Percentiles rank a stretch among this genome's conserved stretches.
Evolutionary conservation across 2,888 invertebrate genomes (phyloP).

Genomic region (Crossocerus cetratus): DNA sequence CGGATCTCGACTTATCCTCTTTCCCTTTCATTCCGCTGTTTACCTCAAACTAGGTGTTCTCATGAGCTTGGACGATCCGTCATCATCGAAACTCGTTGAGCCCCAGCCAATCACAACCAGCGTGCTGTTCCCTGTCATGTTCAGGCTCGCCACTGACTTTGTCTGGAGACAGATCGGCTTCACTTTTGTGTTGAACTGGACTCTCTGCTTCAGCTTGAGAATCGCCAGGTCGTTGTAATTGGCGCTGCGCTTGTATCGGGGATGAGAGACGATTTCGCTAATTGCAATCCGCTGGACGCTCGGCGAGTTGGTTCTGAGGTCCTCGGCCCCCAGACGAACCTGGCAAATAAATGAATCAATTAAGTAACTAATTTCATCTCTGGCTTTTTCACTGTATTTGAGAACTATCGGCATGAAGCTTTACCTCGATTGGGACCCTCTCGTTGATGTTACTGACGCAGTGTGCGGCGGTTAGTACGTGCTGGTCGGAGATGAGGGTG

Average conservation of each 20-base stretch:
- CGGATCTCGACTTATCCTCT: too few relatives aligned
- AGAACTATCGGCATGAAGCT: neutral
- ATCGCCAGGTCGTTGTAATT: slow-evolving; percentile 70
- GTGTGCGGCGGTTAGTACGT: slow-evolving; percentile 71
- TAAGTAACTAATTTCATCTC: neutral
- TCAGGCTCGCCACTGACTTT: slow-evolving; percentile 38
- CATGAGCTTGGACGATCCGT: slow-evolving; percentile 52
- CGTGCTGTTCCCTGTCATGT: slow-evolving; percentile 33
- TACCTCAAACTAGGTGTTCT: slow-evolving; percentile 67
- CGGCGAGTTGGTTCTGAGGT: slow-evolving; percentile 39
- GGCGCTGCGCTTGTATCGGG: slow-evolving; percentile 60
- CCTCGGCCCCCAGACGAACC: slow-evolving; percentile 67
- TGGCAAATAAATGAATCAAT: slow-evolving; percentile 26
- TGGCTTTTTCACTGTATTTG: neutral
- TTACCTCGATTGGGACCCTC: slow-evolving; percentile 64
- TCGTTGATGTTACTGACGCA: slow-evolving; percentile 66
- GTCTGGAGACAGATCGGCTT: slow-evolving; percentile 69
- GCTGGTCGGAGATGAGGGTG: slow-evolving; percentile 64
- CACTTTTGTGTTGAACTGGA: slow-evolving; percentile 52
- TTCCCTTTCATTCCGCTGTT: too few relatives aligned
- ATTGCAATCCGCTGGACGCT: slow-evolving; percentile 61
- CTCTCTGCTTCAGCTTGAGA: slow-evolving; percentile 55
- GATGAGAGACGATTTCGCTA: slow-evolving; percentile 59
- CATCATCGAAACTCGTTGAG: slow-evolving; percentile 46
- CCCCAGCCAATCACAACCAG: slow-evolving; percentile 70